Evolutionary conservation across 2,113 vertebrate genomes (phyloP), one percentile per base, ranked within the genome.

Genomic region (Lagopus muta): DNA sequence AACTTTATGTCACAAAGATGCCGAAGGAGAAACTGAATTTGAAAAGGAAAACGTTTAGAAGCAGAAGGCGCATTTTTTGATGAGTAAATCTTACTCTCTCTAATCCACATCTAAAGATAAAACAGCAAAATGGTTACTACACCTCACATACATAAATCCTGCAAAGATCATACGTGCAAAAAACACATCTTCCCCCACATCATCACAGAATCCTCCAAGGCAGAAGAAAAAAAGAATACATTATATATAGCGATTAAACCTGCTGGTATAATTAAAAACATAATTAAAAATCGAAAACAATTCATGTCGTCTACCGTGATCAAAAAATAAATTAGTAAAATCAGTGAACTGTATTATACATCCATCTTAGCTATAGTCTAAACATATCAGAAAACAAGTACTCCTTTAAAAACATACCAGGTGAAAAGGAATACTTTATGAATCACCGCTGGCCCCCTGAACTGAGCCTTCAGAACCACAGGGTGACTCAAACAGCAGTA

Each of bases 261-360:
- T 74, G 64, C 61, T 89, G 48, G 14, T 81, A 43, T 67, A 81
- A 96, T 88, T 89, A 77, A 91, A 91, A 82, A 66, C 17, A 65
- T 79, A 82, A 94, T 89, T 94, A 83, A 85, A 82, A 91, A 67
- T 21, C 10, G 80, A 88, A 88, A 76, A 0, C 13, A 91, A 88
- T 91, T 93, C 86, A 76, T 88, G 70, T 10, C 82, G 72, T 50
- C 79, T 58, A 82, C 50, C 42, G 25, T 10, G 2, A 28, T 40
- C 43, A 38, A 75, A 73, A 70, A 60, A 67, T 58, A 12, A 45
- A 24, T 24, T 48, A 62, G 15, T 3, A 42, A 74, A 65, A 67
- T 27, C n/a, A 80, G 21, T 90, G 55, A 64, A 71, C 64, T 64
- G 19, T 60, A 72, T 60, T 66, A 71, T 12, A 62, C 34, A 89